A percentile compares a stretch with the other conserved stretches of the same genome.
These are phyloP conservation scores for Serranus cabrilla DNA, from an alignment of 2,797 vertebrate species.

Conservation along the genomic window DNA sequence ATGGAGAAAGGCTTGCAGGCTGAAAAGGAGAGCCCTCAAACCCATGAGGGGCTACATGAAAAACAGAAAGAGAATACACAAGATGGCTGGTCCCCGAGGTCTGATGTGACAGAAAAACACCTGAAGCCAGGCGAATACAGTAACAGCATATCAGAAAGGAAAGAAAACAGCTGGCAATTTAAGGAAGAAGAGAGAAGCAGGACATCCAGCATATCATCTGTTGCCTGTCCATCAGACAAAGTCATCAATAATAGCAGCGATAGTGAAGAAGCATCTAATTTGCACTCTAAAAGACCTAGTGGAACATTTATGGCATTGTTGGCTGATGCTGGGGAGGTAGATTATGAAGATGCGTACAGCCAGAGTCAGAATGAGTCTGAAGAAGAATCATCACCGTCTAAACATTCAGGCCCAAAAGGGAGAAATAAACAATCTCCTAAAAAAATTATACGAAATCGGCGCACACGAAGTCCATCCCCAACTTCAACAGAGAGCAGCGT, in stretches of 20 bases:
- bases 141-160: conserved; percentile 24
- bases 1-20: conserved; percentile 27
- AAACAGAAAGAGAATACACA: conserved; percentile 22
- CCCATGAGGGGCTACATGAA: background rate
- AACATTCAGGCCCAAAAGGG: conserved; percentile 49
- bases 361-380: conserved; percentile 83
- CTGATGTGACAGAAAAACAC: conserved; percentile 6
- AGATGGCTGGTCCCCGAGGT: background rate
- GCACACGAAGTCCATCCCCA: conserved; percentile 34
- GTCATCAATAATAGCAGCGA: conserved; percentile 16
- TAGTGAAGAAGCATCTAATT: conserved; percentile 60
- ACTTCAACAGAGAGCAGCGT: conserved; percentile 43
- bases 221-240: conserved; percentile 24
- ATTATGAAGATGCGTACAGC: conserved; percentile 72
- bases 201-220: conserved; percentile 13
- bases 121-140: background rate
- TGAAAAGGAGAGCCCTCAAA: conserved; percentile 17
- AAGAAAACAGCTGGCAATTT: conserved; percentile 39
- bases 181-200: conserved; percentile 24
- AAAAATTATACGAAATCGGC: conserved; percentile 37
- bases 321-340: conserved; percentile 72
- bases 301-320: conserved; percentile 75
- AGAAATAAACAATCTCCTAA: conserved; percentile 41
- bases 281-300: conserved; percentile 62
- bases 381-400: conserved; percentile 71